phyloP scores from a whole-genome alignment of 2,797 vertebrate genomes.

The Vireo griseus region DNA sequence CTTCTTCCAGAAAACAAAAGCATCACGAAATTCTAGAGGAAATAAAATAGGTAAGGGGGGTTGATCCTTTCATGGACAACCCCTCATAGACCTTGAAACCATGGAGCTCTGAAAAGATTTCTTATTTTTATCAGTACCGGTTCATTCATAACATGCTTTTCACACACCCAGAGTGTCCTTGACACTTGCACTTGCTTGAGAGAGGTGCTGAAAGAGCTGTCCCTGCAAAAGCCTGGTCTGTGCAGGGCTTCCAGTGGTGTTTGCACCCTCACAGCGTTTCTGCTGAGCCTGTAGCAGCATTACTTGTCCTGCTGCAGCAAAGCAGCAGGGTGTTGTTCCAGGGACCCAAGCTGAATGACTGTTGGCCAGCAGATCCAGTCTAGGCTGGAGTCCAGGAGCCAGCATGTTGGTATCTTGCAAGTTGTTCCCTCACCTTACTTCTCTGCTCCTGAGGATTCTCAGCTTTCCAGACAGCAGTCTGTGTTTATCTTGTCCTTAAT shows the following conservation, averaged over 20 bases:
- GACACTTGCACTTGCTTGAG: background rate
- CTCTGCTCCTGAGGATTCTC: background rate
- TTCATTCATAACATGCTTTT: background rate
- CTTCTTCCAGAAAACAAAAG: background rate
- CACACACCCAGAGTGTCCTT: background rate
- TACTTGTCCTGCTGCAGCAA: background rate
- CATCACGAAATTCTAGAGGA: background rate
- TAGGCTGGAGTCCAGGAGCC: background rate
- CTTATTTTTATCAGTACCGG: background rate
- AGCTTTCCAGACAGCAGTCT: background rate
- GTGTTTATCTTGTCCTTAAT: background rate
- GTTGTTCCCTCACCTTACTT: background rate
- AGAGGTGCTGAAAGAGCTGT: background rate
- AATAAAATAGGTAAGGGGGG: background rate
- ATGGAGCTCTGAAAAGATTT: background rate
- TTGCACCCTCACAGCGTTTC: background rate
- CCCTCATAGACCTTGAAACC: background rate
- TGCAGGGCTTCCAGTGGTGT: background rate
- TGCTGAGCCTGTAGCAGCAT: background rate
- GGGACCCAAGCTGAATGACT: background rate
- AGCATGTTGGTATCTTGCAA: background rate
- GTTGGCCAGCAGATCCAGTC: background rate
- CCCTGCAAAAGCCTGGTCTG: background rate
- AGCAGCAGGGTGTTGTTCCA: background rate
- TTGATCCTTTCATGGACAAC: background rate